Evolutionary conservation across 2,113 vertebrate genomes (phyloP), one percentile per base, ranked within the genome.

Genomic region (Myotis lucifugus): DNA sequence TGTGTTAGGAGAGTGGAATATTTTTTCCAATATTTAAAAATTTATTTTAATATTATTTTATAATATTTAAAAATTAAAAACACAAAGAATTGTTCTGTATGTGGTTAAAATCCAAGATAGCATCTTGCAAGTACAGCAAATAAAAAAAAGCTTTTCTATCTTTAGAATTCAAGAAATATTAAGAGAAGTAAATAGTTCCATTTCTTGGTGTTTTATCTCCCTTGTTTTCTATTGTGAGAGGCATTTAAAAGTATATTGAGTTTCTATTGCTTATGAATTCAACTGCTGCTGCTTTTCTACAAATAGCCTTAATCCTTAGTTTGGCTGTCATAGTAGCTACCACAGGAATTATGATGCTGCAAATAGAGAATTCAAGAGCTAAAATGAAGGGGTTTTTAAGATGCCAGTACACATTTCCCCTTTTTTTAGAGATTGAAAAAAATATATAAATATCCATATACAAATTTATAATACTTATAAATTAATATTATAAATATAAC

Each of bases 201-300:
- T 42, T 79, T 52, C 52, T 76, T 0, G 0, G 42, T 59, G 66
- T 76, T 82, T 94, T 67, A 40, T 81, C 59, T 61, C 19, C 21
- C 46, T 40, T 90, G 54, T 92, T 96, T 93, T 69, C 77, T 91
- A 21, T 59, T 90, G 83, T 90, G 78, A 94, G 74, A 64, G 72
- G 48, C 90, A 95, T 90, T 95, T 93, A 85, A 72, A 95, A 88
- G 73, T 92, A 61, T 59, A 78, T 83, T 92, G 96, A 95, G 70
- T 96, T 87, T 81, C 87, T 93, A 77, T 93, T 85, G 78, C 92
- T 96, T 95, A 81, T 88, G 73, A 90, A 93, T 93, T 97, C 94
- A 96, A 11, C 67, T 56, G 72, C 82, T 82, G 67, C 88, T 40
- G 61, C 90, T 83, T 82, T 90, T 85, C 82, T 52, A 70, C 72